Conservation (phyloP, 2,888 invertebrate genomes). For the Dugesia japonica region DNA sequence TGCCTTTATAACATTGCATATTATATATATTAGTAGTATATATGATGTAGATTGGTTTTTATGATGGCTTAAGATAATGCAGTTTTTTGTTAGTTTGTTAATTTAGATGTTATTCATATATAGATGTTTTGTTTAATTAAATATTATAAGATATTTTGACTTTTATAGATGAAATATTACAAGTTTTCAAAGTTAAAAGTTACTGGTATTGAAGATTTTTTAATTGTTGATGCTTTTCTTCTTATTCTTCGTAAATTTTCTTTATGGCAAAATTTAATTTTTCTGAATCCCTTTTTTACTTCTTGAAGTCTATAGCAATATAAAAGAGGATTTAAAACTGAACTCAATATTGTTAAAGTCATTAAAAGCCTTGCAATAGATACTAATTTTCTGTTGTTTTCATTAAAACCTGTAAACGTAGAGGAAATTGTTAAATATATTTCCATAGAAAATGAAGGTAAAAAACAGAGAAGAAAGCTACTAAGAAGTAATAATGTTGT, state of each 20-base stretch:
- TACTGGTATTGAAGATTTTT: background rate
- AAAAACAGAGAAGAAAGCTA: background rate
- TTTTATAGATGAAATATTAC: background rate
- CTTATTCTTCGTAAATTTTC: background rate
- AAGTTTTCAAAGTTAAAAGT: background rate
- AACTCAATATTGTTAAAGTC: background rate
- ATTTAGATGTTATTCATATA: constrained; percentile 20
- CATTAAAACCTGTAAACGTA: background rate
- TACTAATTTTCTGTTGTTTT: background rate
- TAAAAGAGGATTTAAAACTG: background rate
- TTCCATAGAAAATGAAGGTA: background rate
- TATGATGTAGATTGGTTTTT: constrained; percentile 1
- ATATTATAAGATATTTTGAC: background rate
- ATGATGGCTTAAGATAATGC: constrained; percentile 13
- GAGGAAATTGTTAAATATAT: background rate
- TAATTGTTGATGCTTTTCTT: background rate
- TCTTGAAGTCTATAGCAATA: background rate
- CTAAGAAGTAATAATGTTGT: background rate
- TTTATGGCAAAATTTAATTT: background rate
- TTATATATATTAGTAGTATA: background rate
- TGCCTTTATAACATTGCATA: constrained; percentile 1
- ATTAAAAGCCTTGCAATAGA: background rate
- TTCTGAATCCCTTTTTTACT: background rate
- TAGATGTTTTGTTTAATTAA: constrained; percentile 15
- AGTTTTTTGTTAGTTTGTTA: constrained; percentile 16